Base-by-base conservation (phyloP, 2,888 invertebrate species). In the Myopa tessellatipennis region DNA sequence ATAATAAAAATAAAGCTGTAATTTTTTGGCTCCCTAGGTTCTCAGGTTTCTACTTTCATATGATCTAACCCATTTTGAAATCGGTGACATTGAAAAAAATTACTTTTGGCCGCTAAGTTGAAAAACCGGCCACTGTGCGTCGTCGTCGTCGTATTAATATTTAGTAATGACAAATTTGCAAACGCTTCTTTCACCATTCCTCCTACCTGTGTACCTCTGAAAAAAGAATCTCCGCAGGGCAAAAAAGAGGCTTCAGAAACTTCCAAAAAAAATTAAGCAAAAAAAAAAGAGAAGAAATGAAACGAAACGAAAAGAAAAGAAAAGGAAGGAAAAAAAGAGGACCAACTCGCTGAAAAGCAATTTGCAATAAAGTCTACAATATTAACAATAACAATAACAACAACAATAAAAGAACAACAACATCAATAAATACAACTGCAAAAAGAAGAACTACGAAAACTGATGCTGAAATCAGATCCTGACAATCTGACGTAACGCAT, bases 401-500 rank as follows among this genome's bases (percentile, higher is more conserved):
- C 45, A 45, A 52, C 52, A 26, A 50, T 18, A 45, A 18, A 26
- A 74, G 12, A 40, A 18, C 68, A 45, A 40, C 68, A 68, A 18
- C 68, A 45, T 16, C 68, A 68, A 26, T 26, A 26, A 26, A 26
- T 26, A 26, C 2, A 26, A 26, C 26, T 26, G 26, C 26, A 26
- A 26, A 26, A 26, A 68, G 45, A 68, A 80, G 80, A 79, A 82
- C 82, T n/a, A 82, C 82, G 83, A 80, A 80, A 80, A 79, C 61
- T 60, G 72, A 50, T 72, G 69, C 8, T 86, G 87, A 86, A 87
- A 87, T 87, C 86, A 86, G 85, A 87, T 87, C 87, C 86, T 84
- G 82, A 82, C 85, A 86, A 87, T 87, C 87, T 84, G 80, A 84
- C 84, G 84, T 85, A 84, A 83, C 83, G 84, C 80, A 87, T 87